phyloP scores from a whole-genome alignment of 1,140 invertebrate genomes.

The Chlorops oryzae region DNA sequence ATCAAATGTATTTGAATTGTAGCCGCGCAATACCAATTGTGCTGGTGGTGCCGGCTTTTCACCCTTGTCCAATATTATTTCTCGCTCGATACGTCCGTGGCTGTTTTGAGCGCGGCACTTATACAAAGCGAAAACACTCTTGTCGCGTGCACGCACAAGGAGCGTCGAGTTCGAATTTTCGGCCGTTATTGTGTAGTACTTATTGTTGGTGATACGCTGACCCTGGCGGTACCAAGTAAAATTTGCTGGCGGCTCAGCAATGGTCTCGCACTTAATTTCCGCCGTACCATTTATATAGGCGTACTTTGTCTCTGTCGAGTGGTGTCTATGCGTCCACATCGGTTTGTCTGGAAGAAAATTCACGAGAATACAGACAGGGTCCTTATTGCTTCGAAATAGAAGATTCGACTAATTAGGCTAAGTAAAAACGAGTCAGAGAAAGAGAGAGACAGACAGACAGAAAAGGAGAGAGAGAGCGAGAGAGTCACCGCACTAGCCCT shows the following conservation, averaged over 20 bases:
- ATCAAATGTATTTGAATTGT: constrained; percentile 47
- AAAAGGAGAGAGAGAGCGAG: neutral
- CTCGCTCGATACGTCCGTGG: constrained; percentile 50
- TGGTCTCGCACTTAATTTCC: constrained; percentile 54
- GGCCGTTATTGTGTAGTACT: constrained; percentile 31
- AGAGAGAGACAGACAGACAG: neutral
- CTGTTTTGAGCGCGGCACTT: constrained; percentile 52
- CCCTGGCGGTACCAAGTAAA: constrained; percentile 52
- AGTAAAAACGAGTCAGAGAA: neutral
- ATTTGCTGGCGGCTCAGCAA: constrained; percentile 53
- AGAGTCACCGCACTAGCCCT: too few relatives aligned
- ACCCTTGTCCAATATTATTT: constrained; percentile 50
- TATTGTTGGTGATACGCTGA: constrained; percentile 36
- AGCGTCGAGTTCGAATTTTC: constrained; percentile 43
- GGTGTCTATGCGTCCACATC: constrained; percentile 36
- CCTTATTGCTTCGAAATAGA: too few relatives aligned
- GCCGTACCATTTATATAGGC: constrained; percentile 51
- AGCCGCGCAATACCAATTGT: constrained; percentile 39
- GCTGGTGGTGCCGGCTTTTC: constrained; percentile 49
- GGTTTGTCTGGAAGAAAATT: constrained; percentile 48
- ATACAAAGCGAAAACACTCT: constrained; percentile 51
- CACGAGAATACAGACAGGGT: neutral
- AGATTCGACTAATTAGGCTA: neutral
- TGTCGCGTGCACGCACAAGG: constrained; percentile 49
- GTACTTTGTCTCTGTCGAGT: constrained; percentile 37